A percentile compares a stretch with the other conserved stretches of the same genome.
These are phyloP conservation scores for Upupa epops DNA, from an alignment of 2,113 vertebrate species.

Conservation along the genomic window DNA sequence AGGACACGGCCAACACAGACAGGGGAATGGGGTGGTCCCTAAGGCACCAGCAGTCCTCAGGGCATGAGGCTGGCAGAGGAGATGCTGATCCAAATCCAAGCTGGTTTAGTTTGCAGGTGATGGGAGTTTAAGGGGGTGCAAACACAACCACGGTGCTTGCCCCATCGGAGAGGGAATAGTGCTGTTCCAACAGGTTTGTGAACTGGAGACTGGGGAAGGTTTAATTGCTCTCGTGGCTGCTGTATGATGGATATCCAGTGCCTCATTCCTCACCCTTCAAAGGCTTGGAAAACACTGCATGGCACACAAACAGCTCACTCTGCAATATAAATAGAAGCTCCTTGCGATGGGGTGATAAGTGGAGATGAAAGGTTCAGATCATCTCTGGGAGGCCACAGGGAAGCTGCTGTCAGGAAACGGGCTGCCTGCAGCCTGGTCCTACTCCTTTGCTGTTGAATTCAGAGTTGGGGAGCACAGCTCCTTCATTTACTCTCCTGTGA, in stretches of 20 bases:
- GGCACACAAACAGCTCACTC: background rate
- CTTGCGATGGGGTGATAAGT: conserved; percentile 1
- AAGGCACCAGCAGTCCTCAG: accelerated
- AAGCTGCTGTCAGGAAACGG: conserved; percentile 1
- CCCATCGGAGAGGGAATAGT: background rate
- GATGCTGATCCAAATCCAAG: background rate
- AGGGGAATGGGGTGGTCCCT: accelerated
- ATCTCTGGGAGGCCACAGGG: conserved; percentile 14
- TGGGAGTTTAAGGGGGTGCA: background rate
- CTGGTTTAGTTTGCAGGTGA: conserved; percentile 18
- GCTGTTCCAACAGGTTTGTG: conserved; percentile 15
- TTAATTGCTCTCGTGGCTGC: conserved; percentile 56
- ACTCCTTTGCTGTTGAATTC: background rate
- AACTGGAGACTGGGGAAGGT: conserved; percentile 25
- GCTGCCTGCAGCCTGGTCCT: background rate
- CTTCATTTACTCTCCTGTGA: background rate
- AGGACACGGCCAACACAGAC: background rate
- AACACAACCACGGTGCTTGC: background rate
- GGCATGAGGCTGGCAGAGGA: background rate
- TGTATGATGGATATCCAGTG: conserved; percentile 1
- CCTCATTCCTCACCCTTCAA: conserved; percentile 40
- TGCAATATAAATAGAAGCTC: conserved; percentile 49
- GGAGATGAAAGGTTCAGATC: conserved; percentile 28
- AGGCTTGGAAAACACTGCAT: conserved; percentile 10
- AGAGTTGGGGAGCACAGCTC: background rate